Evolutionary conservation across 2,113 vertebrate genomes (phyloP), one percentile per base, ranked within the genome.

Genomic region (Caracal caracal): DNA sequence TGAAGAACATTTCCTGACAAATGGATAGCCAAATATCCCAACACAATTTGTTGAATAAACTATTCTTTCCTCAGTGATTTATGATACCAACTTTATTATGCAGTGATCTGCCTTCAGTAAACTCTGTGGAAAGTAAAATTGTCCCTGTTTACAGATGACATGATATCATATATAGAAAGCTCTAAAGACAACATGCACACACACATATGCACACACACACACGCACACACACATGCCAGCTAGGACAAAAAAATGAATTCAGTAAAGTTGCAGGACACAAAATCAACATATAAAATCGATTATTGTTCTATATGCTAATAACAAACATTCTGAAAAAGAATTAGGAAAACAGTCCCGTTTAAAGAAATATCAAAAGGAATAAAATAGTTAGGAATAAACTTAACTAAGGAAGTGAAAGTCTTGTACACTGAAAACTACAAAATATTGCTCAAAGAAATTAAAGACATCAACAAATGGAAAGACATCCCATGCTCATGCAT

Each of bases 21-120:
- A 96, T 94, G 83, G 87, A 86, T 93, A 95, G 79, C n/a, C 88
- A 95, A 94, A 90, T 83, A 91, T 86, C 71, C 80, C 85, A 85
- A 95, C 47, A 95, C 88, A 92, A 90, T 92, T 89, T 97, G 95
- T 92, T 95, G 71, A 95, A 90, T 71, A 85, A 97, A 95, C 87
- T 96, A 9, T 95, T 78, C 92, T 86, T 93, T 92, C 61, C 40
- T 24, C 49, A 30, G 82, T 94, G 93, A 97, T 95, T 97, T 93
- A 95, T 97, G 94, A 95, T 93, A 82, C 49, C 66, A 93, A 43
- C 49, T 91, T 85, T 94, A 90, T 86, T 96, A 85, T 59, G 26
- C 73, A 76, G 22, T 76, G 73, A 47, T 76, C 40, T 47, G 15
- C 22, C 73, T 76, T 76, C 24, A 76, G 16, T 30, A 47, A 76